Percentiles rank a stretch among this genome's conserved stretches.
Conservation (phyloP, 2,113 vertebrate genomes). For the Melozone crissalis region DNA sequence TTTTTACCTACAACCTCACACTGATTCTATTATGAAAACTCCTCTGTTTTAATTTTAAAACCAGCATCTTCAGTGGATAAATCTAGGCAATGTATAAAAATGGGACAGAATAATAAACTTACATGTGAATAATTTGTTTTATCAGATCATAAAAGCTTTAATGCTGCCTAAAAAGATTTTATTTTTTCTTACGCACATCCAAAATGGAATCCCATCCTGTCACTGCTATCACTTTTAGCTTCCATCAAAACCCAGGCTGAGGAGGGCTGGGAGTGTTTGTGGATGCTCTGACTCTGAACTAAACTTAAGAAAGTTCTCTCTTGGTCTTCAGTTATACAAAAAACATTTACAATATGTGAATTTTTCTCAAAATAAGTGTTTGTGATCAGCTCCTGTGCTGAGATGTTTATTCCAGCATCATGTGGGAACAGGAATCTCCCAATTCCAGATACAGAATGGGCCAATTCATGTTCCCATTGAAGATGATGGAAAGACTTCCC, state of each 20-base stretch:
- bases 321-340: not conserved
- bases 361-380: not conserved
- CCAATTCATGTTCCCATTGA: not conserved
- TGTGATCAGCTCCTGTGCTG: not conserved
- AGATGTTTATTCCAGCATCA: not conserved
- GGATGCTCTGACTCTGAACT: not conserved
- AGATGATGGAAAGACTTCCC: not conserved
- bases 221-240: not conserved
- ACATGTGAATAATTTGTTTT: not conserved
- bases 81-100: not conserved
- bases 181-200: not conserved
- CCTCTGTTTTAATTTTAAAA: not conserved
- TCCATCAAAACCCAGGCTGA: not conserved
- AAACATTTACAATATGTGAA: not conserved
- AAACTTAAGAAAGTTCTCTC: not conserved
- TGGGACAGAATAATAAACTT: not conserved
- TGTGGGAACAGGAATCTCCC: not conserved
- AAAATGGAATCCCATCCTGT: not conserved
- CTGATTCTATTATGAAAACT: not conserved
- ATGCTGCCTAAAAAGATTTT: not conserved
- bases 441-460: not conserved
- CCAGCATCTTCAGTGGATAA: not conserved
- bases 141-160: not conserved
- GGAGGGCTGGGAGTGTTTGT: not conserved
- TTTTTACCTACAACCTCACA: not conserved